These are phyloP conservation scores for Galerucella nymphaeae DNA, from an alignment of 2,888 invertebrate species.

Conservation along the genomic window DNA sequence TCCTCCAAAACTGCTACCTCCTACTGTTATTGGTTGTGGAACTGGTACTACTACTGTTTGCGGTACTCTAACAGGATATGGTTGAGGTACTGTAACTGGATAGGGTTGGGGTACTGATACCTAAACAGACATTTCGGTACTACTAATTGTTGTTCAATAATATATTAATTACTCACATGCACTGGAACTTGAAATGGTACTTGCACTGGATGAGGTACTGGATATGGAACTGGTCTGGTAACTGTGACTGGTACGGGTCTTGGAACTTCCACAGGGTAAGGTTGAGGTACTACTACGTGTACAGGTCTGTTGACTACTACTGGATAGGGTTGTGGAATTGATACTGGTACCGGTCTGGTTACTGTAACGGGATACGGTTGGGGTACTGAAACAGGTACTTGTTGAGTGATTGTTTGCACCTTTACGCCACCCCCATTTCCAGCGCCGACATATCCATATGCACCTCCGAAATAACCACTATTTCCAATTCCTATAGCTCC, in stretches of 20 bases:
- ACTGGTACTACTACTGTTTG: conserved; percentile 51
- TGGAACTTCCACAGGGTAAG: conserved; percentile 64
- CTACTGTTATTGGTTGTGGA: conserved; percentile 48
- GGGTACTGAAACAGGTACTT: no score
- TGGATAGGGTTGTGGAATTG: conserved; percentile 61
- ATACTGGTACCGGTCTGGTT: conserved; percentile 60
- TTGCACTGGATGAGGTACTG: conserved; percentile 47
- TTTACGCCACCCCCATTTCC: conserved; percentile 57
- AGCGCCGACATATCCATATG: conserved; percentile 2
- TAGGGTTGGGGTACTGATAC: conserved; percentile 54
- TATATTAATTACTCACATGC: background rate
- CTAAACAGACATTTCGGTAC: no score
- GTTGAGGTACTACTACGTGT: conserved; percentile 67
- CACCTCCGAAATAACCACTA: conserved; percentile 23
- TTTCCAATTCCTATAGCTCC: no score
- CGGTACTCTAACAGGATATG: conserved; percentile 55
- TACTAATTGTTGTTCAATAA: no score
- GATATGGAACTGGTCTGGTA: conserved; percentile 64
- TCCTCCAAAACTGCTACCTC: conserved; percentile 42
- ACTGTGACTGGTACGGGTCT: conserved; percentile 49
- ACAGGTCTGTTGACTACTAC: conserved; percentile 67
- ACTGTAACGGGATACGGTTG: conserved; percentile 56
- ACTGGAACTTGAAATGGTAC: conserved; percentile 54
- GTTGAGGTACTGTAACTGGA: conserved; percentile 52
- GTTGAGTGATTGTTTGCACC: conserved; percentile 6